Conservation (phyloP, 2,888 invertebrate genomes). For the Ennomos fuscantarius region DNA sequence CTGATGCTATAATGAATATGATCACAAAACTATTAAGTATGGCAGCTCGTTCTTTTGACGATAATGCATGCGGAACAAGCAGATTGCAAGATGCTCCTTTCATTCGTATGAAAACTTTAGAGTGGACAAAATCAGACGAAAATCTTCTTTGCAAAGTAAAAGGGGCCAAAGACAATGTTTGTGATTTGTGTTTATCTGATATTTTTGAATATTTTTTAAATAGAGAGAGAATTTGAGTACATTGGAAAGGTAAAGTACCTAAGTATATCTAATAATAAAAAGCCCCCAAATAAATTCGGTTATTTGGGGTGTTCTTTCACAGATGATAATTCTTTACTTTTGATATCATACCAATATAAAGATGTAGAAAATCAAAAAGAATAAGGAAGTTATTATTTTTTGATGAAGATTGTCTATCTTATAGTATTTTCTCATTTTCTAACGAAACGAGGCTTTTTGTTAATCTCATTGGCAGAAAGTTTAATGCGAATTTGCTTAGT, state of each 20-base stretch:
- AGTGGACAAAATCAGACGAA: slow-evolving; percentile 66
- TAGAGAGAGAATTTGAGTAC: slow-evolving; percentile 3
- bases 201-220: background rate
- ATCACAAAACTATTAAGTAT: slow-evolving; percentile 46
- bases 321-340: no score
- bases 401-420: no score
- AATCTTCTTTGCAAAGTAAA: slow-evolving; percentile 64
- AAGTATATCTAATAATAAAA: no score
- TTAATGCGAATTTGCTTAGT: no score
- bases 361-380: no score
- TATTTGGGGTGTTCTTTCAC: no score
- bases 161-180: slow-evolving; percentile 48
- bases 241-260: slow-evolving; percentile 6
- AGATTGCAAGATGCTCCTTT: background rate
- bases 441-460: no score
- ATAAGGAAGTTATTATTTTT: no score
- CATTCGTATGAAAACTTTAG: slow-evolving; percentile 64
- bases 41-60: slow-evolving; percentile 3
- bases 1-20: slow-evolving; percentile 48
- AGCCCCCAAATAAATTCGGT: no score
- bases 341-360: no score
- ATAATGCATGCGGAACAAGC: background rate
- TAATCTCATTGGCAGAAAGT: no score
- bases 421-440: no score
- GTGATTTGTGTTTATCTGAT: slow-evolving; percentile 16